Evolutionary conservation across 2,888 invertebrate species (phyloP), one percentile per base, ranked within the genome.

Genomic region (Prenolepis imparis): DNA sequence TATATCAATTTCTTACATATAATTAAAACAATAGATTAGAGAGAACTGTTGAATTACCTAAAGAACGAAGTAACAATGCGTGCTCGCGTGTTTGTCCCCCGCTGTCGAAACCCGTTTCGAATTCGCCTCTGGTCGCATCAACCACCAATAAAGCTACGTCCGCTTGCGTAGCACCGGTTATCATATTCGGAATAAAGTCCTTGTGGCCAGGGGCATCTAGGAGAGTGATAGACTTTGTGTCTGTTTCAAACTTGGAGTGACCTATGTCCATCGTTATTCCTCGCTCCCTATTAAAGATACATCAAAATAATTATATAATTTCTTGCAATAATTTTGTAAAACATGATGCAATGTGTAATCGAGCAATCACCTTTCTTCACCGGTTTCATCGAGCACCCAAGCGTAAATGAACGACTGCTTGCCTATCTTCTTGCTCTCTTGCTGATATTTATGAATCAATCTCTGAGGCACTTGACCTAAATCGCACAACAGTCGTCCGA

Each of bases 131-230:
- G 0, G 98, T 98, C 0, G 99, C 98, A 95, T 99, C 99, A 0
- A 99, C 98, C 0, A 99, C 99, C 32, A 99, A 95, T 48, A 99
- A 95, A 18, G 99, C 99, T 0, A 98, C 99, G 95, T 99, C 99
- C 2, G 99, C 99, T 95, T 99, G 99, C 0, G 99, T 98, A 1
- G 99, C 99, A 21, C 99, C 99, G 18, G 98, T 98, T 90, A 99
- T 99, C 99, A 99, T 99, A 93, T 99, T 99, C 1, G 99, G 99
- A 93, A 99, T 99, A 93, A 99, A 99, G 95, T 99, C 99, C 94
- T 98, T 99, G 95, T 99, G 99, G 0, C 99, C 99, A 0, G 99
- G 99, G 41, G 99, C 99, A 96, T 99, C 99, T 82, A 99, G 95
- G 66, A 99, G 95, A 0, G 97, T 97, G 0, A 98, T 96, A 63